Base-by-base conservation (phyloP, 2,888 invertebrate genomes). In the Phengaris alcon region DNA sequence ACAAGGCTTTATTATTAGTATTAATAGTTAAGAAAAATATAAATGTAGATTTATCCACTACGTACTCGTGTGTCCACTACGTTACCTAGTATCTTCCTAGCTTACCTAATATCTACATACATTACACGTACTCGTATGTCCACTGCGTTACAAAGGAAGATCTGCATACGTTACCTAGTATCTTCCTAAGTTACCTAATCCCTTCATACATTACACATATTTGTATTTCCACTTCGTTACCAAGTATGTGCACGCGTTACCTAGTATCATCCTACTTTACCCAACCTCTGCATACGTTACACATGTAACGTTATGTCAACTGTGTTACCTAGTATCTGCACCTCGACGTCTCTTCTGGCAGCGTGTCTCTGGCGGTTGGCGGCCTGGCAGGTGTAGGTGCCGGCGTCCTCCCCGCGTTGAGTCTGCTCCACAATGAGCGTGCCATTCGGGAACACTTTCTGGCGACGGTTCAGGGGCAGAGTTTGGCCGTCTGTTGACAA, bases 301-400 rank as follows among this genome's bases (percentile, higher is more conserved):
- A 52, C 12, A 10, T 10, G 12, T 52, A 0, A 0, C 8, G 52
- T 48, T 48, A 48, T 52, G 52, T 10, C 52, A 48, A 48, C 8
- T 48, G 52, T n/a, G 6, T n/a, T 84, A 96, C 96, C 96, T 82
- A 96, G 89, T 84, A 96, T 95, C 90, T 96, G 96, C 57, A 96
- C 96, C 87, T 96, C 96, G 12, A 96, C 96, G 80, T 96, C 96
- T 74, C 96, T 90, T 78, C 97, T 94, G 44, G 97, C 96, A 1
- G 96, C 95, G 84, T 97, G 96, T 77, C 96, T 95, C 85, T 97
- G 97, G 79, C 97, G 94, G 88, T 97, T 98, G 79, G 96, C 95
- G 0, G 98, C 98, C 83, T 97, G 97, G 87, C 98, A 98, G 73
- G 97, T 97, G 91, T 98, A 98, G 12, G 97, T 96, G 75, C 98